phyloP scores from a whole-genome alignment of 1,140 invertebrate genomes.

The Agrilus planipennis region DNA sequence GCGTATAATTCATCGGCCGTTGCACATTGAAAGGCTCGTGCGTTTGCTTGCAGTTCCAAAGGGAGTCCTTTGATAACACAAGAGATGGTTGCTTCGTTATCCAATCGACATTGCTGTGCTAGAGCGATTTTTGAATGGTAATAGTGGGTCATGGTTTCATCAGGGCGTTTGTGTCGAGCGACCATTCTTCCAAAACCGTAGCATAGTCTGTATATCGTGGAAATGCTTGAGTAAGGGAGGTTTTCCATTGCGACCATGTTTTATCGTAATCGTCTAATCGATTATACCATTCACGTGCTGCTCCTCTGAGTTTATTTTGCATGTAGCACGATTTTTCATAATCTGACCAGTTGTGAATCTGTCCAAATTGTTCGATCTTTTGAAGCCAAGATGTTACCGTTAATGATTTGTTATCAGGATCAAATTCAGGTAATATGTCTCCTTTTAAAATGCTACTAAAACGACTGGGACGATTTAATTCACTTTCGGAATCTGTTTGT shows the following conservation, averaged over 20 bases:
- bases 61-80: constrained; percentile 27
- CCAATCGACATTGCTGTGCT: constrained; percentile 24
- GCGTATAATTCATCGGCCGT: constrained; percentile 22
- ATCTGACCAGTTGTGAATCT: constrained; percentile 19
- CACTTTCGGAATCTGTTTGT: too few species aligned
- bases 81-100: constrained; percentile 19
- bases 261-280: constrained; percentile 14
- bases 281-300: constrained; percentile 21
- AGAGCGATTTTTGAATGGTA: constrained; percentile 28
- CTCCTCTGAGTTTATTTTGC: constrained; percentile 13
- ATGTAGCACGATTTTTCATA: constrained; percentile 12
- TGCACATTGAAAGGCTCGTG: constrained; percentile 22
- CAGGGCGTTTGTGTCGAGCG: too few species aligned
- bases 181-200: constrained; percentile 9
- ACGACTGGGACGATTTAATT: too few species aligned
- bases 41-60: constrained; percentile 20
- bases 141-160: too few species aligned
- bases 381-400: constrained; percentile 15
- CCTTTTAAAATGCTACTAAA: too few species aligned
- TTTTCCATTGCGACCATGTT: constrained; percentile 10
- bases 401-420: constrained; percentile 14
- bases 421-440: constrained; percentile 9
- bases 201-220: constrained; percentile 11
- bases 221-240: constrained; percentile 6
- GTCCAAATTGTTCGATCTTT: constrained; percentile 23